Conservation (phyloP, 1,140 invertebrate genomes). For the Drosophila rufa region DNA sequence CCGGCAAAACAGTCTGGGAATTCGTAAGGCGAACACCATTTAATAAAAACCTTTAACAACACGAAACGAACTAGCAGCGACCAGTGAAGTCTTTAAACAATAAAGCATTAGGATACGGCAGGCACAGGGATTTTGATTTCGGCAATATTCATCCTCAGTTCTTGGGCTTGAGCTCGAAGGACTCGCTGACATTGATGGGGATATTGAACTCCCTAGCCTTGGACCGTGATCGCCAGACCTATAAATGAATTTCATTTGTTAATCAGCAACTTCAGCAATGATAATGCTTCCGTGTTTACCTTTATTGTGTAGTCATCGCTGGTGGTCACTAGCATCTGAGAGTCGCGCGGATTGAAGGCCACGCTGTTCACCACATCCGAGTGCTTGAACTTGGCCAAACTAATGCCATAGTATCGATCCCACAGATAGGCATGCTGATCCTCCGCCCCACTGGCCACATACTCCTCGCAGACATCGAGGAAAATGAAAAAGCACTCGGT, state of each 20-base stretch:
- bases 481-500: constrained; percentile 97
- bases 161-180: constrained; percentile 72
- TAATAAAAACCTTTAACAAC: constrained; percentile 51
- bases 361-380: constrained; percentile 94
- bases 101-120: constrained; percentile 6
- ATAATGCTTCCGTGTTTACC: constrained; percentile 22
- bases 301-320: constrained; percentile 94
- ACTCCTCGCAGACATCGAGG: constrained; percentile 93
- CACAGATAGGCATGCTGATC: constrained; percentile 94
- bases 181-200: constrained; percentile 65
- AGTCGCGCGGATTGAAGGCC: constrained; percentile 93
- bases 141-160: constrained; percentile 17
- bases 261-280: not conserved
- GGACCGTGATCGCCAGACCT: constrained; percentile 76
- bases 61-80: constrained; percentile 23
- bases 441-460: constrained; percentile 95
- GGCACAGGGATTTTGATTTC: constrained; percentile 6
- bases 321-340: constrained; percentile 94
- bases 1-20: constrained; percentile 13
- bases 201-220: constrained; percentile 69
- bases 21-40: constrained; percentile 19
- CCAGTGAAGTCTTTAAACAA: constrained; percentile 19
- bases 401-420: constrained; percentile 94
- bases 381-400: constrained; percentile 92
- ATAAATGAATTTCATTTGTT: not conserved